Base-by-base conservation (phyloP, 2,797 vertebrate genomes). In the Amblyraja radiata region DNA sequence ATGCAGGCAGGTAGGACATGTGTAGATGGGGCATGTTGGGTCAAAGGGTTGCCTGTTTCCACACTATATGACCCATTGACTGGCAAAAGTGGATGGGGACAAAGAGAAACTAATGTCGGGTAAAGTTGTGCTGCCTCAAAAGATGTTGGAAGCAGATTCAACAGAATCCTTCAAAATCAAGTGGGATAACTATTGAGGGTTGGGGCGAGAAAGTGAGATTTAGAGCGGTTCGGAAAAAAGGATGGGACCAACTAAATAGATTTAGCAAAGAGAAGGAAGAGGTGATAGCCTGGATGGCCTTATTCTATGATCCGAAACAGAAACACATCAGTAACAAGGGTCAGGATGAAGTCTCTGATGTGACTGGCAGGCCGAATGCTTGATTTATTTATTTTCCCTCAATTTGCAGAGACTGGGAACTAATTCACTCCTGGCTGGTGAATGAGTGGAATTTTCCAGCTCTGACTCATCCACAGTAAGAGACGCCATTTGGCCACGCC, bases 371-470 rank as follows among this genome's bases (percentile, higher is more conserved):
- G 39, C n/a, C 25, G 23, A 46, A 8, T 46, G 73, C 39, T 74
- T 0, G 39, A 9, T 71, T 46, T 63, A 61, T 88, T 88, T 36
- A 63, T 32, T 90, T 76, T 90, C 14, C 11, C 71, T 21, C 39
- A 92, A 92, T 23, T 76, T 73, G 14, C 39, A 11, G 8, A 73
- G 71, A 68, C 90, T 54, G 23, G 90, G 90, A 92, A 92, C 61
- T 36, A 36, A 92, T 71, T 92, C 90, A 25, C 71, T 39, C 71
- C 71, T 39, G 88, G 39, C 88, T 23, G 21, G 65, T 39, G 71
- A 39, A 73, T n/a, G 90, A 92, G 84, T 76, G 90, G 90, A 92
- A 92, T 92, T 92, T 92, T 92, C 90, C 90, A 92, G 71, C 71
- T 92, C 90, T 76, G 90, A 92, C 90, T 92, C 90, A 92, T 92